Conservation (phyloP, 1,140 invertebrate genomes). For the Brachionus plicatilis region DNA sequence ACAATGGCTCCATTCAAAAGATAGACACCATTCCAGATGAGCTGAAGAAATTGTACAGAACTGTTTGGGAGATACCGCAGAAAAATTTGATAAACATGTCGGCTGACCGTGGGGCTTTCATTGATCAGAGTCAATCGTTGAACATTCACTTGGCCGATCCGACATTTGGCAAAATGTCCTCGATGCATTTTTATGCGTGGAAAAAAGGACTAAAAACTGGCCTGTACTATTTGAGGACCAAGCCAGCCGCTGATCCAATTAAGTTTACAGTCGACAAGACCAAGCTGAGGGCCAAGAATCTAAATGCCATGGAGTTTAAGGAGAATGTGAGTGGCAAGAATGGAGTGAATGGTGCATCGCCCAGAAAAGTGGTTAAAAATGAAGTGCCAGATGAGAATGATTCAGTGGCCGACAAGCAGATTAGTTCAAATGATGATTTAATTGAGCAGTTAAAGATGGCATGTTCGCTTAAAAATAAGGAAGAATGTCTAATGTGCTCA, state of each 20-base stretch:
- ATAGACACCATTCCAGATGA: constrained; percentile 81
- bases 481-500: constrained; percentile 72
- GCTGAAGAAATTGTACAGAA: constrained; percentile 87
- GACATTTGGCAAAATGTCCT: constrained; percentile 84
- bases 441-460: constrained; percentile 67
- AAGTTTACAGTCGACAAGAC: constrained; percentile 94
- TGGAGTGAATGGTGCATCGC: constrained; percentile 19
- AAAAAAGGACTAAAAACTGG: constrained; percentile 92
- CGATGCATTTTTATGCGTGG: constrained; percentile 98
- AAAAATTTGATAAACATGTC: constrained; percentile 93
- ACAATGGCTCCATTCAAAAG: constrained; percentile 83
- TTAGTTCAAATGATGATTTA: constrained; percentile 27
- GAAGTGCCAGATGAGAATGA: neutral
- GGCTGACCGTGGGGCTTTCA: constrained; percentile 91
- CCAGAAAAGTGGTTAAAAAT: neutral
- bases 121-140: constrained; percentile 95
- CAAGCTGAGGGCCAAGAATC: neutral
- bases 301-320: constrained; percentile 33
- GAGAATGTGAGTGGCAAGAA: constrained; percentile 41
- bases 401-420: neutral
- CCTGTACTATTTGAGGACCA: constrained; percentile 96
- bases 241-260: constrained; percentile 88
- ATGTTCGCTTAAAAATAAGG: constrained; percentile 82
- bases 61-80: constrained; percentile 97
- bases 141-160: constrained; percentile 93